Base-by-base conservation (phyloP, 2,113 vertebrate genomes). In the Casuarius casuarius region DNA sequence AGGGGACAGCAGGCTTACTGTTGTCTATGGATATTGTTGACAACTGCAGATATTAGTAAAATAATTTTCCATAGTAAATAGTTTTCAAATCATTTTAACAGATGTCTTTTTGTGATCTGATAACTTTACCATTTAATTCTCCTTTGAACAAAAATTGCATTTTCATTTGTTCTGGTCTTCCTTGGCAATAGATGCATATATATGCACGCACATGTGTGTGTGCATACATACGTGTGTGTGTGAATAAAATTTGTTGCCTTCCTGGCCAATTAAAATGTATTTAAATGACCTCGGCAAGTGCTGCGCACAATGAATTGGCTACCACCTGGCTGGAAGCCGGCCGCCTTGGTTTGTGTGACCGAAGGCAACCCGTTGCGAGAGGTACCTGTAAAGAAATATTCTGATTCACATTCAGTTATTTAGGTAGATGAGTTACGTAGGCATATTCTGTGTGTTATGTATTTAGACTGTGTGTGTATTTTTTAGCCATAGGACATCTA, bases 401-500 rank as follows among this genome's bases (percentile, higher is more conserved):
- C 9, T 42, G 65, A 56, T 94, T 80, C n/a, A 5, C 74, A 21
- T 90, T 87, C 5, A 59, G 46, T 71, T 94, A 77, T 80, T 89
- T 85, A 90, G 71, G 5, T 76, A 91, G 72, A 59, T 58, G 72
- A 93, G 79, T 28, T 70, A 82, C 83, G 66, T 48, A 79, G 78
- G 84, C 91, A n/a, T 79, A 42, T 71, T 87, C 82, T 92, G 62
- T 82, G 71, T 76, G 81, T 67, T 70, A 21, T 31, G 35, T 80
- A 61, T 82, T 92, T 79, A 44, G 86, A 18, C 70, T 84, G 48
- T 29, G 3, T 31, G 5, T 63, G 49, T 94, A 90, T 58, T 94
- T 94, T 97, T 93, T 95, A 92, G 67, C 81, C 85, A 20, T 25
- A 83, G 84, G 26, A 94, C 71, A 58, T 70, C 81, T 85, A 87